These are phyloP conservation scores for Drosophila cracens DNA, from an alignment of 2,888 invertebrate species.

Conservation along the genomic window DNA sequence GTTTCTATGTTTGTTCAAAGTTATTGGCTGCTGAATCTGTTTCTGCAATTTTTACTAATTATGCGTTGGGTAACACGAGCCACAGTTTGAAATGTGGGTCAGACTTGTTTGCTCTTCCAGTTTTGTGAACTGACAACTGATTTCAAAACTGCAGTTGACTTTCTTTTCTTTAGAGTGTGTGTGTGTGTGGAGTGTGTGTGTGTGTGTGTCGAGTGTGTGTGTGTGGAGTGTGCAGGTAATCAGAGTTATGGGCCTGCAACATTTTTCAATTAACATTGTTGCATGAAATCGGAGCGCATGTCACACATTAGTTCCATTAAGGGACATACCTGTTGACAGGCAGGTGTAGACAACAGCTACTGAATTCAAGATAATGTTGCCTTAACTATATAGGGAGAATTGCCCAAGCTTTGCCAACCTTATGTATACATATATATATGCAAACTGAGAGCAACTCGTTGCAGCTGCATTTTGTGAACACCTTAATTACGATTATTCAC, in stretches of 20 bases:
- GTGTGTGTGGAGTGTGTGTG: background rate
- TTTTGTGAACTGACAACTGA: conserved; percentile 25
- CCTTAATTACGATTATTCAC: conserved; percentile 76
- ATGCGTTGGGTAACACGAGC: conserved; percentile 23
- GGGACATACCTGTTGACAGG: conserved; percentile 17
- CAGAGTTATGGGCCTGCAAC: conserved; percentile 18
- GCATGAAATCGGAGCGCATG: conserved; percentile 30
- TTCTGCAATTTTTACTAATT: conserved; percentile 53
- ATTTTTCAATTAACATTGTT: conserved; percentile 43
- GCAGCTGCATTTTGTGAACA: conserved; percentile 38
- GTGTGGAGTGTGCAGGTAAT: conserved; percentile 20
- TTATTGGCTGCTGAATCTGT: conserved; percentile 4
- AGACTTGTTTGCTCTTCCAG: conserved; percentile 31
- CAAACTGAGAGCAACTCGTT: conserved; percentile 11
- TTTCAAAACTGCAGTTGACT: conserved; percentile 34
- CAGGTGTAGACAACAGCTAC: background rate
- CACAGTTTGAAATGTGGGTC: conserved; percentile 55
- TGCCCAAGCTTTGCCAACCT: conserved; percentile 23
- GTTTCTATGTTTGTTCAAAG: background rate
- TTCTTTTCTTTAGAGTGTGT: background rate
- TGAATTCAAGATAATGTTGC: conserved; percentile 15
- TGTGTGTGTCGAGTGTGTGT: background rate
- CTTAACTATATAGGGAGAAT: conserved; percentile 25
- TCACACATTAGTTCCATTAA: conserved; percentile 31
- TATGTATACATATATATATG: too few species aligned